Evolutionary conservation across 2,113 vertebrate species (phyloP).

Genomic region (Lophius piscatorius): DNA sequence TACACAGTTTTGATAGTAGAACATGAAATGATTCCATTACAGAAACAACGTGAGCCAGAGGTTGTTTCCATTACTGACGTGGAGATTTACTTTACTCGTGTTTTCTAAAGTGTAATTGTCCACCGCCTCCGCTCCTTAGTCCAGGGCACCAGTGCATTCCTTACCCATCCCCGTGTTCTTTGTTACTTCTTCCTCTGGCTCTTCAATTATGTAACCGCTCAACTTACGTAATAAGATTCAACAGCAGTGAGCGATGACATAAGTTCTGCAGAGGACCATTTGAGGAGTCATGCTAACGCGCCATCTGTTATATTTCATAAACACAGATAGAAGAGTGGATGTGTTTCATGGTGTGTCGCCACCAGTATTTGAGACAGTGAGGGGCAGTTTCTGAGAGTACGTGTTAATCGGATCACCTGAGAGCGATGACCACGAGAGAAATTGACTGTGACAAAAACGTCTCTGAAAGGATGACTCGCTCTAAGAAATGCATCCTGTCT

Average conservation of each 20-base stretch:
- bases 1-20: too few species aligned
- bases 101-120: conserved; percentile 22
- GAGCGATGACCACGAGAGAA: conserved; percentile 37
- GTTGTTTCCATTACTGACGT: too few species aligned
- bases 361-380: not conserved
- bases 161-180: conserved; percentile 45
- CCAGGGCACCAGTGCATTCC: conserved; percentile 33
- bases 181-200: conserved; percentile 51
- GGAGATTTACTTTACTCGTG: too few species aligned
- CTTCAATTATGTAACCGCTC: conserved; percentile 61
- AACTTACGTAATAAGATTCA: conserved; percentile 62
- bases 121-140: conserved; percentile 28
- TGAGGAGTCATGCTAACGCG: conserved; percentile 18
- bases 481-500: not conserved
- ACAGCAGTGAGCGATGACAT: conserved; percentile 39
- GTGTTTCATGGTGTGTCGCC: conserved; percentile 3
- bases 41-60: too few species aligned
- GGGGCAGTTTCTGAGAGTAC: too few species aligned
- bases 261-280: conserved; percentile 41
- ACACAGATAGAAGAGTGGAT: conserved; percentile 7
- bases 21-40: too few species aligned
- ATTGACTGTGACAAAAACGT: conserved; percentile 44
- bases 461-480: conserved; percentile 23
- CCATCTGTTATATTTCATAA: conserved; percentile 19
- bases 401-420: conserved; percentile 14